Percentiles rank a stretch among this genome's conserved stretches.
These are phyloP conservation scores for Nymphalis io DNA, from an alignment of 1,140 invertebrate species.

Conservation along the genomic window DNA sequence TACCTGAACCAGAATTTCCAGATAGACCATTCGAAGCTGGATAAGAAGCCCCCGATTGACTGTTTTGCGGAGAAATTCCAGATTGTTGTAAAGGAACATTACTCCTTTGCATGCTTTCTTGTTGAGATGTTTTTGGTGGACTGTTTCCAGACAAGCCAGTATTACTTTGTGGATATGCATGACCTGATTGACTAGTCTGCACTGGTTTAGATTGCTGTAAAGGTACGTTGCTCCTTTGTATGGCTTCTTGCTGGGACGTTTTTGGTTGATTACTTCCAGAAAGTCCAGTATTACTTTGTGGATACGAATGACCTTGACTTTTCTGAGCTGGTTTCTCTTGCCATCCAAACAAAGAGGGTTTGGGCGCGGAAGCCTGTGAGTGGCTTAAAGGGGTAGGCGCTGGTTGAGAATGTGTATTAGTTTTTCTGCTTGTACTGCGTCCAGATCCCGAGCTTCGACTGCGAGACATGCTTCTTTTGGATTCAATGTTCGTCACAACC, in stretches of 20 bases:
- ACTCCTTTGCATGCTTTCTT: conserved; percentile 62
- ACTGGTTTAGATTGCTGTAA: conserved; percentile 40
- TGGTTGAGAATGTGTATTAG: conserved; percentile 59
- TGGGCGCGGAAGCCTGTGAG: conserved; percentile 63
- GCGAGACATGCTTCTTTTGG: conserved; percentile 57
- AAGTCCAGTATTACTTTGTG: conserved; percentile 69
- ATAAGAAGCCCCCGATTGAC: conserved; percentile 19
- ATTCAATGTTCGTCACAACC: conserved; percentile 48
- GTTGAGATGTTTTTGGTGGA: conserved; percentile 48
- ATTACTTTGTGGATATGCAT: conserved; percentile 61
- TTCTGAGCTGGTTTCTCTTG: conserved; percentile 66
- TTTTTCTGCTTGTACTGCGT: conserved; percentile 57
- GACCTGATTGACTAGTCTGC: conserved; percentile 47
- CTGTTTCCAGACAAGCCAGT: conserved; percentile 50
- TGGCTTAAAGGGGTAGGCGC: conserved; percentile 67
- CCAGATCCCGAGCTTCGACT: conserved; percentile 61
- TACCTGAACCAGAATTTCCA: conserved; percentile 32
- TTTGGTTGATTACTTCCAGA: conserved; percentile 62
- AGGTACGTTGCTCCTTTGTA: conserved; percentile 58
- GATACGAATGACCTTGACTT: conserved; percentile 66
- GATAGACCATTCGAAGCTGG: conserved; percentile 37
- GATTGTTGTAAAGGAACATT: conserved; percentile 45
- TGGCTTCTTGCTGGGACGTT: conserved; percentile 54
- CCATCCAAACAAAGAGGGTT: conserved; percentile 71
- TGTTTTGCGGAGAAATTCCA: conserved; percentile 34